Conservation (phyloP, 92 coral and sea anemone genomes). For the Heliopora coerulea region DNA sequence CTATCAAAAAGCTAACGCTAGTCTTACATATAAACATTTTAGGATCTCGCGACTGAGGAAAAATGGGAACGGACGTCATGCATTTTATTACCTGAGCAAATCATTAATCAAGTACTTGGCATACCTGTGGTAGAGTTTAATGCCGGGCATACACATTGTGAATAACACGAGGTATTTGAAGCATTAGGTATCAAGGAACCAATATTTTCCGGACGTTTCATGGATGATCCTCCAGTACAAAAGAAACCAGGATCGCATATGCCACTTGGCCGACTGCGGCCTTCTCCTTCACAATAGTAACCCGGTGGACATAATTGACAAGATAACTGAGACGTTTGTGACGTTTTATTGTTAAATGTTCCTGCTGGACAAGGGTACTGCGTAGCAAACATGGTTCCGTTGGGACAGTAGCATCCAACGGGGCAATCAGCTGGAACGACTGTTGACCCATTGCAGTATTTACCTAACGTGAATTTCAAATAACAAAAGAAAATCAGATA, state of each 20-base stretch:
- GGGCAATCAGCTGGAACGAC: constrained; percentile 74
- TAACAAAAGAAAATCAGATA: no score
- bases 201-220: constrained; percentile 83
- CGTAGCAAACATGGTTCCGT: constrained; percentile 70
- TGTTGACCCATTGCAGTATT: constrained; percentile 86
- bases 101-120: neutral
- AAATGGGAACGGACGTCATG: no score
- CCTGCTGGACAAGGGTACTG: constrained; percentile 90
- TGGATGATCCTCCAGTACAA: constrained; percentile 88
- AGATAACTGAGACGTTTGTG: constrained; percentile 67
- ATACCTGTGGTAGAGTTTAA: constrained; percentile 97
- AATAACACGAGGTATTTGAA: constrained; percentile 74
- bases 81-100: neutral
- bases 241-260: constrained; percentile 87
- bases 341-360: constrained; percentile 85
- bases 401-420: constrained; percentile 79
- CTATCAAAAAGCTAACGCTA: no score
- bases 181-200: constrained; percentile 85
- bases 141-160: constrained; percentile 95
- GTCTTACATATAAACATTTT: no score
- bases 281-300: constrained; percentile 83
- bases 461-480: constrained; percentile 52
- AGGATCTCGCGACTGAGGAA: no score
- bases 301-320: constrained; percentile 92
- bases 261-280: constrained; percentile 75